Percentiles rank a stretch among this genome's conserved stretches.
phyloP scores from a whole-genome alignment of 1,140 invertebrate species.

The Caenorhabditis elegans region DNA sequence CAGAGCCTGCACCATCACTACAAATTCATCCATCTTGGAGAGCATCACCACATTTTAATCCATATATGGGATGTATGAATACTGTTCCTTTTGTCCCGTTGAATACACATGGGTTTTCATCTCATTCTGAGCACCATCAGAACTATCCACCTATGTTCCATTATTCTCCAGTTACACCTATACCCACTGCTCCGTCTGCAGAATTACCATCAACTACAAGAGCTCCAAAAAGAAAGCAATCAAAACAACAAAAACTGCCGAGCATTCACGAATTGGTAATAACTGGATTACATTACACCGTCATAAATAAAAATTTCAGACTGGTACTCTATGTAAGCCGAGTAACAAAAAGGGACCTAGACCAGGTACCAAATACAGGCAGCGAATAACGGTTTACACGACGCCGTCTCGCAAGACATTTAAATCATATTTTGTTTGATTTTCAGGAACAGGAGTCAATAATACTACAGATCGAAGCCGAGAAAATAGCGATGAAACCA shows the following conservation, averaged over 20 bases:
- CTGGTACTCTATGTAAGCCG: neutral
- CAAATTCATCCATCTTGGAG: neutral
- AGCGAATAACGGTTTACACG: conserved; percentile 20
- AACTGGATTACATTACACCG: neutral
- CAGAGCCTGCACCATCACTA: neutral
- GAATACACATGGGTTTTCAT: too few relatives aligned
- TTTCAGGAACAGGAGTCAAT: neutral
- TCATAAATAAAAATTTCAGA: neutral
- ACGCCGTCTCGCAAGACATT: conserved; percentile 10
- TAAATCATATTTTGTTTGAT: neutral
- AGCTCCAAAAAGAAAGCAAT: neutral
- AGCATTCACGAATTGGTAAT: neutral
- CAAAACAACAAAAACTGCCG: neutral
- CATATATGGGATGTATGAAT: neutral
- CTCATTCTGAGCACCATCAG: neutral
- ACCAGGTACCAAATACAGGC: conserved; percentile 26
- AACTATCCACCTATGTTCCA: neutral
- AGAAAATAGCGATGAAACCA: neutral
- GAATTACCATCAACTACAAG: neutral
- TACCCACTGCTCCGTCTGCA: neutral
- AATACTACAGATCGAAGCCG: neutral
- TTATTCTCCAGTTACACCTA: too few relatives aligned
- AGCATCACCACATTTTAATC: neutral
- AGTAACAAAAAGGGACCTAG: neutral
- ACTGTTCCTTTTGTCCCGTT: neutral